Conservation (phyloP, 2,113 vertebrate species). For the Loxodonta africana region DNA sequence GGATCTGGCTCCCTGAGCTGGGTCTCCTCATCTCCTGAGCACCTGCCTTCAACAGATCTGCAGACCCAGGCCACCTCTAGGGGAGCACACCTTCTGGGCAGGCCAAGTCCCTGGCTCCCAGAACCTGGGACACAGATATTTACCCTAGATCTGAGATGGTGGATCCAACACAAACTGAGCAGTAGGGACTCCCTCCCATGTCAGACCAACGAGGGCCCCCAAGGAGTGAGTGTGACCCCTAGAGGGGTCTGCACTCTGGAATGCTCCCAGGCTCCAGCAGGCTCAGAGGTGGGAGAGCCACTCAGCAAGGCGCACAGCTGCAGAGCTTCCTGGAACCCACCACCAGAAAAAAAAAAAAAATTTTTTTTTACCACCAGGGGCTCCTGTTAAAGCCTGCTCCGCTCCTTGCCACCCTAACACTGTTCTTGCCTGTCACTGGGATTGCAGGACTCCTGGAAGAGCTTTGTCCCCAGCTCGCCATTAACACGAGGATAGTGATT, state of each 20-base stretch:
- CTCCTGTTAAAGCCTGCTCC: no score
- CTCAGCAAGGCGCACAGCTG: rapidly evolving
- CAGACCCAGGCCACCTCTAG: no score
- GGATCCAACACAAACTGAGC: no score
- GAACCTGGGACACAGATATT: rapidly evolving
- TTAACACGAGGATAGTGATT: rapidly evolving
- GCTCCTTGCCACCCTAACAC: rapidly evolving
- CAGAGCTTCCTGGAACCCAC: rapidly evolving
- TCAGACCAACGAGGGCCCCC: rapidly evolving
- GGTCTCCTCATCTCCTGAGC: rapidly evolving
- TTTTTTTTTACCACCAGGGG: rapidly evolving
- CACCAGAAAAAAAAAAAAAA: no score
- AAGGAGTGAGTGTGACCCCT: rapidly evolving
- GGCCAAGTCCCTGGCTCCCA: not conserved
- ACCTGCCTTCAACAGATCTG: rapidly evolving
- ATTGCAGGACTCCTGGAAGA: no score
- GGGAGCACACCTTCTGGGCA: rapidly evolving
- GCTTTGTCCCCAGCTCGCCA: no score
- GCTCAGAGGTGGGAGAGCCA: rapidly evolving
- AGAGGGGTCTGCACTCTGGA: not conserved
- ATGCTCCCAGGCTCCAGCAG: rapidly evolving
- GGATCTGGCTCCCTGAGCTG: rapidly evolving
- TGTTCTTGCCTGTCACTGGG: no score
- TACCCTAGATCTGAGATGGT: no score
- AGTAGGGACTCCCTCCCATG: rapidly evolving